phyloP scores from a whole-genome alignment of 2,888 invertebrate genomes.

The Agrochola lota region DNA sequence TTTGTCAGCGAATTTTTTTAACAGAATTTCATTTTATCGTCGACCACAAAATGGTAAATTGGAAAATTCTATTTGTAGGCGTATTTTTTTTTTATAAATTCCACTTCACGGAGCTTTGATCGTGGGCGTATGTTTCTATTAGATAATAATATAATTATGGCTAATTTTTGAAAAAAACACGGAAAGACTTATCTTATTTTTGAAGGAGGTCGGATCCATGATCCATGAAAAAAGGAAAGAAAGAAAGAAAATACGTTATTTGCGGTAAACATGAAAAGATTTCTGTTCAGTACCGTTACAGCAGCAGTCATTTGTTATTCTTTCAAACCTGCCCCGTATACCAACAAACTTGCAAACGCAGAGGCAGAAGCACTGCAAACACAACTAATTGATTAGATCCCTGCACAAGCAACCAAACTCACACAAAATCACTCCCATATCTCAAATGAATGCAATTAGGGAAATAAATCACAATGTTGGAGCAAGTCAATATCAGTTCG shows the following conservation, averaged over 20 bases:
- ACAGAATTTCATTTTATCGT: slow-evolving; percentile 48
- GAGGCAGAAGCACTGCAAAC: background rate
- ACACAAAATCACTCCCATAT: slow-evolving; percentile 19
- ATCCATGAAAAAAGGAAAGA: too few species aligned
- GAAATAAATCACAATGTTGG: slow-evolving; percentile 49
- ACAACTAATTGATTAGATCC: slow-evolving; percentile 1
- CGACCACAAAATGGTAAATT: slow-evolving; percentile 41
- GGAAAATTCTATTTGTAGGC: slow-evolving; percentile 42
- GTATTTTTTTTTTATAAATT: slow-evolving; percentile 34
- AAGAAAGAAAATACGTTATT: too few species aligned
- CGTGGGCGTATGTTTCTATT: slow-evolving; percentile 3
- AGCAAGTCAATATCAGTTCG: slow-evolving; percentile 57
- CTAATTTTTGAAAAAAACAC: slow-evolving; percentile 1
- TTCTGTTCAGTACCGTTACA: too few species aligned
- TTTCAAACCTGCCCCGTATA: too few species aligned
- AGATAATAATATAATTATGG: background rate
- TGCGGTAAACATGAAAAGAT: too few species aligned
- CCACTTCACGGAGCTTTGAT: slow-evolving; percentile 19
- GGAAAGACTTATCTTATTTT: background rate
- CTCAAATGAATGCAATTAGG: slow-evolving; percentile 43
- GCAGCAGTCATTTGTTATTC: too few species aligned
- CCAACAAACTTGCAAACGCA: background rate
- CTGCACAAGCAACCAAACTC: background rate
- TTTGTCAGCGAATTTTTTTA: slow-evolving; percentile 50
- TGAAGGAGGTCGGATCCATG: too few species aligned